Conservation (phyloP, 2,113 vertebrate genomes). For the Pachypanchax playfairii region DNA sequence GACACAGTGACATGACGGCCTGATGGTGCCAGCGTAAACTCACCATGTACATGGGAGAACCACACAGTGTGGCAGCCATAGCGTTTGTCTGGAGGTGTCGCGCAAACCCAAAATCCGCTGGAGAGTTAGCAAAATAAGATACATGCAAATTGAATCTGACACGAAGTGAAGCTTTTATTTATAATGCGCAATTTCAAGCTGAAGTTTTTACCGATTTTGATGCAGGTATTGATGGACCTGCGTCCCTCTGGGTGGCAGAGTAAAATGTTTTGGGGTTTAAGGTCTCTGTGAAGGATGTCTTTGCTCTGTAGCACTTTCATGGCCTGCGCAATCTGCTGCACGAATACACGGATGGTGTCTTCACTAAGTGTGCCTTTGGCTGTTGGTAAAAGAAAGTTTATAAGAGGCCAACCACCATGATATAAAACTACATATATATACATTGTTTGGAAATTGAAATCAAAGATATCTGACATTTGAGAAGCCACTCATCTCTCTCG, state of each 20-base stretch:
- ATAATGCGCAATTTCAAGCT: neutral
- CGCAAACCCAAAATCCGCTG: conserved; percentile 97
- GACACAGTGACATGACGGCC: conserved; percentile 1
- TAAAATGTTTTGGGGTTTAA: conserved; percentile 97
- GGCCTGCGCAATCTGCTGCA: conserved; percentile 93
- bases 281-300: conserved; percentile 93
- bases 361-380: conserved; percentile 93
- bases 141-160: neutral
- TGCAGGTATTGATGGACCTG: conserved; percentile 85
- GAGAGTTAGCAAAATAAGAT: conserved; percentile 11
- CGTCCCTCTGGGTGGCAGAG: conserved; percentile 86
- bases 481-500: neutral
- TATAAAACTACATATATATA: neutral
- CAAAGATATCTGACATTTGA: neutral
- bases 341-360: conserved; percentile 94
- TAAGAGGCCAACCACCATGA: neutral
- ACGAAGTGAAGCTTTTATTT: neutral
- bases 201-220: conserved; percentile 86
- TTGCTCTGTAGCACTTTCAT: conserved; percentile 92
- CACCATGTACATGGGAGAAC: conserved; percentile 99
- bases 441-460: conserved; percentile 21
- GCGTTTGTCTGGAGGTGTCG: conserved; percentile 93
- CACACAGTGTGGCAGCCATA: conserved; percentile 95
- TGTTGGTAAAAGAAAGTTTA: conserved; percentile 45
- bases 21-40: conserved; percentile 42